Base-by-base conservation (phyloP, 2,888 invertebrate species). In the Andrena fulva region DNA sequence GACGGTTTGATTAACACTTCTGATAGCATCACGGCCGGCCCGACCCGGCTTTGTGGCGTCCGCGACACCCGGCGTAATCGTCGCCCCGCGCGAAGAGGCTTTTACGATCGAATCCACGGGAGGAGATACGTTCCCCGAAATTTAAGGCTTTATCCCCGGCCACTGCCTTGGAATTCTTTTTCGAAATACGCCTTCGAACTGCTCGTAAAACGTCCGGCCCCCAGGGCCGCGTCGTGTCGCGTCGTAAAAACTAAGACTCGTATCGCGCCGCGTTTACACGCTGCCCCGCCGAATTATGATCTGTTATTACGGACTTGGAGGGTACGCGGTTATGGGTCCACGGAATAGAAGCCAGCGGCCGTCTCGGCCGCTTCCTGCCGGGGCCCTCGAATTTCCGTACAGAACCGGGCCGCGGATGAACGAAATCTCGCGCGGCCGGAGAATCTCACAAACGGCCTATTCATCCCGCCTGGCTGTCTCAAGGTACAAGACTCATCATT, bases 401-500 rank as follows among this genome's bases (percentile, higher is more conserved):
- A 64, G 80, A 85, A 66, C 56, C 67, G 54, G 12, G 52, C 56
- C 69, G 27, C 52, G 31, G 54, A 8, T 27, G 66, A 69, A 77
- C 76, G 66, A 76, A 83, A 87, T 85, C 80, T 67, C 50, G 56
- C 80, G 77, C 77, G 85, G 75, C 42, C 68, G 67, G 71, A 77
- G 75, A 80, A 77, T 79, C 72, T 72, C 72, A 89, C 89, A 89
- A 85, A 76, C 86, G 85, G 60, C 50, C 79, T 80, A 89, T 89
- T 89, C 89, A 89, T 89, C 83, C 87, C 64, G 60, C 20, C 20
- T 42, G 75, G 79, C 85, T 78, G 89, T 86, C 83, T 69, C 84
- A 86, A 89, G 88, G 87, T 89, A 91, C 85, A 90, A 92, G 90
- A 91, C 89, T 89, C 89, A 85, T 92, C 91, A 90, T 91, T 92